A percentile compares a stretch with the other conserved stretches of the same genome.
phyloP scores from a whole-genome alignment of 2,113 vertebrate species.

The Neotragus pygmaeus region DNA sequence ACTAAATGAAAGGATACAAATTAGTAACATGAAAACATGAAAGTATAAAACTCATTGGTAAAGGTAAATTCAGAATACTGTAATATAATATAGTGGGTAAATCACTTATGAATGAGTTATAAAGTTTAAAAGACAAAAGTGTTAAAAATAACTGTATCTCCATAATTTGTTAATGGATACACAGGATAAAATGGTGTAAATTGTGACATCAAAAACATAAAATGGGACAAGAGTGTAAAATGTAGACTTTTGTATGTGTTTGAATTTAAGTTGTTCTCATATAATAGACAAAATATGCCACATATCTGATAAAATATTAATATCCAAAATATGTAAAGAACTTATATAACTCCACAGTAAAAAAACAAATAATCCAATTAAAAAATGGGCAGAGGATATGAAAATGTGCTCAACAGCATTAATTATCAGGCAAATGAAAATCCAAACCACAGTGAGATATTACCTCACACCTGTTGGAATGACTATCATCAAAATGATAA shows the following conservation, averaged over 20 bases:
- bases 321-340: background rate
- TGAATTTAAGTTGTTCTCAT: background rate
- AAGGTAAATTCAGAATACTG: background rate
- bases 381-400: background rate
- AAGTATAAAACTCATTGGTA: background rate
- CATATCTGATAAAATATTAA: background rate
- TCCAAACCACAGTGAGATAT: background rate
- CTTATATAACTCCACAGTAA: background rate
- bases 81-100: background rate
- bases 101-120: background rate
- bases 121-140: background rate
- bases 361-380: background rate
- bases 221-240: background rate
- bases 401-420: background rate
- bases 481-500: background rate
- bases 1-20: background rate
- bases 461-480: background rate
- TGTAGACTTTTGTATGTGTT: background rate
- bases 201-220: background rate
- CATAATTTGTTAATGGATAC: background rate
- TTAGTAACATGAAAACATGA: background rate
- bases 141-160: background rate
- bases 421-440: background rate
- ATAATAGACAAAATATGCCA: background rate
- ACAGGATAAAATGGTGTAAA: background rate